A percentile compares a stretch with the other conserved stretches of the same genome.
These are phyloP conservation scores for Syritta pipiens DNA, from an alignment of 2,888 invertebrate species.

Conservation along the genomic window DNA sequence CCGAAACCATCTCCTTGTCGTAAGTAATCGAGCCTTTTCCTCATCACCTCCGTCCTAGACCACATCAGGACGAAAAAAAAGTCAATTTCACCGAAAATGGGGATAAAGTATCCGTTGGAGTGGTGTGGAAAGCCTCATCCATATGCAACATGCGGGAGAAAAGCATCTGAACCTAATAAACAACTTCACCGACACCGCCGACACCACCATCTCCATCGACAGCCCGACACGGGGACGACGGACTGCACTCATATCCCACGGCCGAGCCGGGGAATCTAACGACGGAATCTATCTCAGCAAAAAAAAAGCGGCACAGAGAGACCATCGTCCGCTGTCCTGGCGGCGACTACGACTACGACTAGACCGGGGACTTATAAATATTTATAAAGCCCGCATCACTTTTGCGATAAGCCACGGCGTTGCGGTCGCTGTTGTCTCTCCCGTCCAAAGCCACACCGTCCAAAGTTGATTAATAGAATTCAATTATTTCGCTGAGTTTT, in stretches of 20 bases:
- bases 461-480: constrained; percentile 69
- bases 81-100: too few relatives aligned
- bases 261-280: constrained; percentile 40
- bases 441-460: not conserved
- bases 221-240: not conserved
- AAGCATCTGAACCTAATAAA: constrained; percentile 61
- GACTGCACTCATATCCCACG: constrained; percentile 19
- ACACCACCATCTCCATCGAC: constrained; percentile 9
- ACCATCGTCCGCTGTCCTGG: too few relatives aligned
- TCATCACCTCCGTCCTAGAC: too few relatives aligned
- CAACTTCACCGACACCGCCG: constrained; percentile 61
- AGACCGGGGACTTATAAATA: constrained; percentile 65
- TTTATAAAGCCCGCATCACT: constrained; percentile 68
- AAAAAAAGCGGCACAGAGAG: too few relatives aligned
- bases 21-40: too few relatives aligned
- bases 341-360: too few relatives aligned
- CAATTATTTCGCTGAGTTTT: constrained; percentile 66
- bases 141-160: constrained; percentile 67
- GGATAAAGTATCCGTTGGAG: not conserved
- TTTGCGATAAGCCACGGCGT: constrained; percentile 62
- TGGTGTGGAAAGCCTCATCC: constrained; percentile 46
- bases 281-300: constrained; percentile 61
- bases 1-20: too few relatives aligned
- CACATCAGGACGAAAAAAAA: constrained; percentile 3
- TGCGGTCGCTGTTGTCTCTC: constrained; percentile 13